Evolutionary conservation across 2,113 vertebrate species (phyloP).

Genomic region (Odontophorus gujanensis): DNA sequence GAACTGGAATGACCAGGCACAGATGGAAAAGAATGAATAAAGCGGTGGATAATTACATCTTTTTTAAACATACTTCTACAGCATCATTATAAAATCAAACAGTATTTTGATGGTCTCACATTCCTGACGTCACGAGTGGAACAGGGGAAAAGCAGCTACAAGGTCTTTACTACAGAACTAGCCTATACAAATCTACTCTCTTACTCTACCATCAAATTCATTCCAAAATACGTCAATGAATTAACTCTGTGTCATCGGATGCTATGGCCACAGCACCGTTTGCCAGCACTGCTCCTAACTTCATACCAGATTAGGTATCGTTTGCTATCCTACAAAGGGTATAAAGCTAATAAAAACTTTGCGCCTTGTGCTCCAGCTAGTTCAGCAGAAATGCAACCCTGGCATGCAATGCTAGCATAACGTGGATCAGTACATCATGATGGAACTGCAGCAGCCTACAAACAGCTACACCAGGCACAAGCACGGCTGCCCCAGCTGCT

Average conservation of each 20-base stretch:
- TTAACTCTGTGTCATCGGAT: not conserved
- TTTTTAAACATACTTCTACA: not conserved
- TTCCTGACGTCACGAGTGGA: not conserved
- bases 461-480: not conserved
- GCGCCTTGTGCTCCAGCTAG: not conserved
- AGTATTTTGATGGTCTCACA: not conserved
- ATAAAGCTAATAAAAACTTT: slow-evolving; percentile 36
- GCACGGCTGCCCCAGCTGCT: not conserved
- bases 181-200: not conserved
- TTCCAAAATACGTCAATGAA: not conserved
- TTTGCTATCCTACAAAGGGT: slow-evolving; percentile 17
- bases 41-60: not conserved
- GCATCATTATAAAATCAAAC: not conserved
- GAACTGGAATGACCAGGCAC: not conserved
- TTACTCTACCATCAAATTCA: not conserved
- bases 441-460: not conserved
- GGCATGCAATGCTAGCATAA: not conserved
- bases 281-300: not conserved
- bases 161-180: not conserved
- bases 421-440: rapidly evolving
- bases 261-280: not conserved
- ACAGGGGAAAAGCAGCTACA: not conserved
- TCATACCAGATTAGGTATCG: not conserved
- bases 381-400: slow-evolving; percentile 33
- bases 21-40: not conserved